phyloP scores from a whole-genome alignment of 2,888 invertebrate species.

The Peribatodes rhomboidaria region DNA sequence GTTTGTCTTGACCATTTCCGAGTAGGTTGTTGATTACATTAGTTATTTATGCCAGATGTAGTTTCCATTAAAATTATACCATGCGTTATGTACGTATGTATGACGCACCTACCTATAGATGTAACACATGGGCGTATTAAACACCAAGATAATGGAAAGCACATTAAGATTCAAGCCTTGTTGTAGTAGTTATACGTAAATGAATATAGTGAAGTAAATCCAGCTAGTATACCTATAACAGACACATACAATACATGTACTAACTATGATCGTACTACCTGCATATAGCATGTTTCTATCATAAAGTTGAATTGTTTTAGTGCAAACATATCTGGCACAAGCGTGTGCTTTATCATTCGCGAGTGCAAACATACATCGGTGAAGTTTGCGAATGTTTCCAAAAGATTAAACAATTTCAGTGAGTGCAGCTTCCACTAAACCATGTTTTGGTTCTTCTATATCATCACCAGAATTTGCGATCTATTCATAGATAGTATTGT shows the following conservation, averaged over 20 bases:
- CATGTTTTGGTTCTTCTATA: constrained; percentile 15
- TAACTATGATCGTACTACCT: constrained; percentile 50
- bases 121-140: constrained; percentile 30
- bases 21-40: constrained; percentile 22
- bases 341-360: constrained; percentile 75
- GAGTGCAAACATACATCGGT: constrained; percentile 62
- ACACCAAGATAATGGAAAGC: constrained; percentile 38
- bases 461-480: constrained; percentile 6
- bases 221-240: constrained; percentile 5
- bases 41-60: constrained; percentile 20
- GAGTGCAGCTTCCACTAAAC: constrained; percentile 45
- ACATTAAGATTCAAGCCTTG: constrained; percentile 36
- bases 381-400: constrained; percentile 56
- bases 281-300: constrained; percentile 51
- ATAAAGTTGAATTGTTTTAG: constrained; percentile 61
- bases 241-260: constrained; percentile 14
- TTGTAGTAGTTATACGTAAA: constrained; percentile 38
- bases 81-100: too few relatives aligned
- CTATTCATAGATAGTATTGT: constrained; percentile 1
- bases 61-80: constrained; percentile 23
- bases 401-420: constrained; percentile 65
- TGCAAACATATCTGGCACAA: constrained; percentile 65
- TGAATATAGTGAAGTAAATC: constrained; percentile 13
- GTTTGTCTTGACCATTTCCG: constrained; percentile 24
- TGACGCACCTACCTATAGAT: constrained; percentile 30